Evolutionary conservation across 2,113 vertebrate species (phyloP).

Genomic region (Leptodactylus fuscus): DNA sequence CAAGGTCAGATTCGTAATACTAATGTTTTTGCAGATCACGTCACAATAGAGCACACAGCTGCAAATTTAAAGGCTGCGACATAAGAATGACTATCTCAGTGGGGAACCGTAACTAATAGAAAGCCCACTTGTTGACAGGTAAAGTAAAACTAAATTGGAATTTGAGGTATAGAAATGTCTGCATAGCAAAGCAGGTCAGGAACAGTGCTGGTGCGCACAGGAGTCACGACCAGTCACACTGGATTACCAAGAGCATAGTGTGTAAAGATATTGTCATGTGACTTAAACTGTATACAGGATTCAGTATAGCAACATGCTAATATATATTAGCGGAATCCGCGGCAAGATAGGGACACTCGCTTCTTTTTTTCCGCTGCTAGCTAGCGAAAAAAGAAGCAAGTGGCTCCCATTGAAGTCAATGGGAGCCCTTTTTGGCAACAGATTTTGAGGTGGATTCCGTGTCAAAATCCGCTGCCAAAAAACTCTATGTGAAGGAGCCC

Average conservation of each 20-base stretch:
- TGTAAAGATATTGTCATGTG: too few relatives aligned
- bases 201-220: neutral
- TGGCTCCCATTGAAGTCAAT: too few relatives aligned
- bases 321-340: too few relatives aligned
- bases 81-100: neutral
- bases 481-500: too few relatives aligned
- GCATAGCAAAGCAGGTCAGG: neutral
- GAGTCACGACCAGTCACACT: neutral
- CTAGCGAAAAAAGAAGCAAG: too few relatives aligned
- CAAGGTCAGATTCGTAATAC: constrained; percentile 11
- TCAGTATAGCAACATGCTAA: too few relatives aligned
- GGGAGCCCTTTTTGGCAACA: too few relatives aligned
- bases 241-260: neutral
- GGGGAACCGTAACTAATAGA: neutral
- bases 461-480: too few relatives aligned
- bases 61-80: neutral
- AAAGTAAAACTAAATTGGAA: neutral
- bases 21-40: neutral
- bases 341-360: too few relatives aligned
- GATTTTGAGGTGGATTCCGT: too few relatives aligned
- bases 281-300: too few relatives aligned
- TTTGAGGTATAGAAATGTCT: neutral
- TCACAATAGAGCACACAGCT: constrained; percentile 16
- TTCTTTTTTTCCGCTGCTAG: too few relatives aligned
- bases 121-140: neutral